Conservation (phyloP, 2,113 vertebrate species). For the Tragelaphus scriptus region DNA sequence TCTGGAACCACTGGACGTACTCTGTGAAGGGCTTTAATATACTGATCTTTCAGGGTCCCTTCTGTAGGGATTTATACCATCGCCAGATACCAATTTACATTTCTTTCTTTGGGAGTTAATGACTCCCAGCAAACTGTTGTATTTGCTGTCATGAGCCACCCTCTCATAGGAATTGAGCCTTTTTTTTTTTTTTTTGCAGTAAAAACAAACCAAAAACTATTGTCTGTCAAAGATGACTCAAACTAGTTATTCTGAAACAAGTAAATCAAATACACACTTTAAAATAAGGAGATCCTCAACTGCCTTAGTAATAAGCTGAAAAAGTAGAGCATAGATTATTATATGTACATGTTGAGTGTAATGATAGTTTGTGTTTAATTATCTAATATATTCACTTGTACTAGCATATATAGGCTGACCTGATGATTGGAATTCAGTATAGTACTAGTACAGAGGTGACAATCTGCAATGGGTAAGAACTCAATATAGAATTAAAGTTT, state of each 20-base stretch:
- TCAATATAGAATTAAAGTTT: background rate
- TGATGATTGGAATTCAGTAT: background rate
- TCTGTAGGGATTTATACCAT: background rate
- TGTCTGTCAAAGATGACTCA: background rate
- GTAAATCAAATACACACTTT: background rate
- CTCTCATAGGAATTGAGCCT: background rate
- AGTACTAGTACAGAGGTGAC: background rate
- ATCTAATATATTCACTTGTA: background rate
- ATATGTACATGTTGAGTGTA: background rate
- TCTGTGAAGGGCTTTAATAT: background rate
- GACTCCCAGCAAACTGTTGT: background rate
- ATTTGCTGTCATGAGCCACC: background rate
- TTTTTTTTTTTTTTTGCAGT: background rate
- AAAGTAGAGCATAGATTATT: background rate
- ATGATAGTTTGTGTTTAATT: background rate
- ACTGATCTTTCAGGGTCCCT: background rate
- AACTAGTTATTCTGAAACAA: background rate
- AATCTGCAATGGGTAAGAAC: background rate
- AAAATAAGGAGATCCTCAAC: background rate
- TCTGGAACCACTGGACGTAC: background rate
- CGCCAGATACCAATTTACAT: background rate
- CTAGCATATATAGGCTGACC: background rate
- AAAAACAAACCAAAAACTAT: slow-evolving; percentile 10
- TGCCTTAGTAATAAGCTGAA: background rate
- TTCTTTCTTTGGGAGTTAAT: background rate